These are phyloP conservation scores for Apostichopus californicus DNA, from an alignment of 35 echinoderm and acorn worm genomes.

Conservation along the genomic window DNA sequence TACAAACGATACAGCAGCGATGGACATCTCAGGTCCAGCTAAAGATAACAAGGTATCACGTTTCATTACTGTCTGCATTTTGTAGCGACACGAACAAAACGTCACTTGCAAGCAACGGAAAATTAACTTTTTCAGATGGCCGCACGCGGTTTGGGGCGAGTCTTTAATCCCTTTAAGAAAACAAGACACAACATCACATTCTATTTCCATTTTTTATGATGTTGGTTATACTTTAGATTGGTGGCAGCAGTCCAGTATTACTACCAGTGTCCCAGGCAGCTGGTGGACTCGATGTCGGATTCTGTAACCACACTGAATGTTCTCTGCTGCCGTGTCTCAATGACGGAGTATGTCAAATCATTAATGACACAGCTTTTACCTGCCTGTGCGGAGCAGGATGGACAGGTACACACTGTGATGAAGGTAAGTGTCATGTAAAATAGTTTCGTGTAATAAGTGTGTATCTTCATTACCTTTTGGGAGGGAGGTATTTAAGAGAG, in stretches of 20 bases:
- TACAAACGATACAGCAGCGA: too few relatives aligned
- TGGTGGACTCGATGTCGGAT: conserved; percentile 63
- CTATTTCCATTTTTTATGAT: too few relatives aligned
- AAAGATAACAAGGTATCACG: too few relatives aligned
- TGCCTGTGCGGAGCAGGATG: conserved; percentile 71
- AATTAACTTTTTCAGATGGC: too few relatives aligned
- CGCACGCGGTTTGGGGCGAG: too few relatives aligned
- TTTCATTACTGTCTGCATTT: too few relatives aligned
- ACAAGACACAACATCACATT: too few relatives aligned
- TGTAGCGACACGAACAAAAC: too few relatives aligned
- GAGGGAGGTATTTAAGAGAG: neutral
- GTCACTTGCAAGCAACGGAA: too few relatives aligned
- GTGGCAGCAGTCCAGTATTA: conserved; percentile 42
- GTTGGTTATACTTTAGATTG: conserved; percentile 64
- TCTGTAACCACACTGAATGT: conserved; percentile 74
- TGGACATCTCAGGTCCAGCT: too few relatives aligned
- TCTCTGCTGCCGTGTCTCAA: conserved; percentile 62
- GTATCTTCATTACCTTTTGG: neutral
- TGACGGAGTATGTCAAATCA: conserved; percentile 61
- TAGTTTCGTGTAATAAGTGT: neutral
- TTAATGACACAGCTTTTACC: conserved; percentile 61
- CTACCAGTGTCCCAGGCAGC: conserved; percentile 39
- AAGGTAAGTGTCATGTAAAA: conserved; percentile 45
- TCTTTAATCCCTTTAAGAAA: too few relatives aligned
- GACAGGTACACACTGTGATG: conserved; percentile 67